Base-by-base conservation (phyloP, 2,888 invertebrate genomes). In the Drosophila infuscata region DNA sequence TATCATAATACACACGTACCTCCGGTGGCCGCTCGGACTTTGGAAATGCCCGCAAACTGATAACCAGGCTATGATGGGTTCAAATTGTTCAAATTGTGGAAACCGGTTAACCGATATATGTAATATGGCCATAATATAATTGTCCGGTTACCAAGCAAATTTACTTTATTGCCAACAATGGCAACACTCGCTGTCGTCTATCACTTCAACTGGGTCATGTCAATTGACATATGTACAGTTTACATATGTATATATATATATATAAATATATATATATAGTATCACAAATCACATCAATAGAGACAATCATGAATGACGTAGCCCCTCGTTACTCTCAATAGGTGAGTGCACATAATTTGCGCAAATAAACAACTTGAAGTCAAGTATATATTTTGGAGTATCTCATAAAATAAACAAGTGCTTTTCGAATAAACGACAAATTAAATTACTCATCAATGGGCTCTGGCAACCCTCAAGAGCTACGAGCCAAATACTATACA, bases 381-480 rank as follows among this genome's bases (percentile, higher is more conserved):
- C 89, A 89, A 89, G 89, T 89, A 87, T 79, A 90, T 76, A 74
- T 70, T 78, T 81, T 91, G 73, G 89, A 91, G 91, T 91, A 83
- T 84, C 79, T 91, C 91, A 90, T 89, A 89, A 89, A 89, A 90
- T 75, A 70, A 76, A 78, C 78, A 76, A 91, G 90, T 91, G 91
- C 84, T 84, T 79, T 81, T 81, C 89, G 83, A 91, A 91, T 91
- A 89, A 90, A 79, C 89, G 80, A 79, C 88, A 90, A 89, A 90
- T 89, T 81, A 77, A 91, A 91, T 89, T 91, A 90, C 83, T 79
- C 91, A 89, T 90, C 87, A 88, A 58, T 76, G 65, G 67, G 62
- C 53, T 60, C 64, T 61, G 36, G 41, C 51, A 63, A 2, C 62
- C 66, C 74, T 79, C 67, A 60, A 76, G 53, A 63, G 25, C 51